These are phyloP conservation scores for Mormyrus proboscirostris DNA, from an alignment of 2,797 vertebrate genomes.

Conservation along the genomic window DNA sequence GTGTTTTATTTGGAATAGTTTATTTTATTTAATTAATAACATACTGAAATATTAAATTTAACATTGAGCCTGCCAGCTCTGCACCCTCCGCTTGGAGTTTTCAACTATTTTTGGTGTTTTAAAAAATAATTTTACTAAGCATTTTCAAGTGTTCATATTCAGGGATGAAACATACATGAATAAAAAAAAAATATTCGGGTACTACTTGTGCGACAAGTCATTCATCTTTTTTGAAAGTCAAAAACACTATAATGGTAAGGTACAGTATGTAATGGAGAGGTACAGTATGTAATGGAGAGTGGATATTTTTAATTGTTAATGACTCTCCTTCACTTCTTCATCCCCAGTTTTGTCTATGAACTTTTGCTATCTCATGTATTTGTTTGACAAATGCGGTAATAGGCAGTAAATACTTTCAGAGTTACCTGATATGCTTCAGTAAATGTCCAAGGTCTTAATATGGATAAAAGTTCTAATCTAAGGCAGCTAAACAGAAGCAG, in stretches of 20 bases:
- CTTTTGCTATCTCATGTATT: neutral
- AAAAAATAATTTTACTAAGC: neutral
- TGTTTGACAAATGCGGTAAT: neutral
- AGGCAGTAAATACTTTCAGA: neutral
- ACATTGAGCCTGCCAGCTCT: neutral
- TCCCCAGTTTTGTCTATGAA: neutral
- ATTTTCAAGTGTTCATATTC: neutral
- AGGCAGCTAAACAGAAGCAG: neutral
- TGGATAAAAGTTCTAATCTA: neutral
- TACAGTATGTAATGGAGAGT: neutral
- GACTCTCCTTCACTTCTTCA: neutral
- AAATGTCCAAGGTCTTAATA: neutral
- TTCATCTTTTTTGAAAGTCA: neutral
- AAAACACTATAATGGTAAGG: neutral
- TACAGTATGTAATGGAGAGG: no score
- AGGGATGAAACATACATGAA: neutral
- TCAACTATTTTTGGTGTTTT: neutral
- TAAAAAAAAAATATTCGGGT: neutral
- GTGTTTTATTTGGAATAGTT: neutral
- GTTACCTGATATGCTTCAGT: neutral
- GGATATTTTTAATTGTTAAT: neutral
- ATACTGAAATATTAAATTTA: neutral
- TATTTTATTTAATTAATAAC: neutral
- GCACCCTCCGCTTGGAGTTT: neutral
- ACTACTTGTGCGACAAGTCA: neutral